phyloP scores from a whole-genome alignment of 2,888 invertebrate species.

The Chaitophorus viminalis region DNA sequence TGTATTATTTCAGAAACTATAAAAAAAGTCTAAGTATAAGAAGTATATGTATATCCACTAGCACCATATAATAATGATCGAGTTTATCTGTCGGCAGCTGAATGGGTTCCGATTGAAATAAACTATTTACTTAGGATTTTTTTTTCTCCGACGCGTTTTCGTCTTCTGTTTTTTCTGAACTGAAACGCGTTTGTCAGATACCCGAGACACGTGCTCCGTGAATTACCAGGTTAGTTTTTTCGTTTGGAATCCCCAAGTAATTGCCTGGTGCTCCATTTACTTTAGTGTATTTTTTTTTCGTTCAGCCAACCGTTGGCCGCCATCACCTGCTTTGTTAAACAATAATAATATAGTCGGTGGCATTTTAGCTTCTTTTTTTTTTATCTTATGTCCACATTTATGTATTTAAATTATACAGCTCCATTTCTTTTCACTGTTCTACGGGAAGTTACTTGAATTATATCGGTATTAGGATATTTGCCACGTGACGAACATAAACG shows the following conservation, averaged over 20 bases:
- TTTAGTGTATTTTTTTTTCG: conserved; percentile 22
- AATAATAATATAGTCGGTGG: conserved; percentile 32
- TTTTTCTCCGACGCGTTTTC: conserved; percentile 50
- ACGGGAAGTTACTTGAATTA: neutral
- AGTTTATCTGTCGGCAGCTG: conserved; percentile 52
- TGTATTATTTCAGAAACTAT: conserved; percentile 26
- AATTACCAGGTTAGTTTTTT: conserved; percentile 59
- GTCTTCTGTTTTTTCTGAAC: conserved; percentile 41
- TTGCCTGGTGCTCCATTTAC: conserved; percentile 54
- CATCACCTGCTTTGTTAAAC: conserved; percentile 54
- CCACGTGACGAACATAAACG: neutral
- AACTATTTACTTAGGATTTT: conserved; percentile 56
- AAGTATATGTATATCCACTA: neutral
- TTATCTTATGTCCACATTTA: neutral
- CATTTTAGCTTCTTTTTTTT: conserved; percentile 18
- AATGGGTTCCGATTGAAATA: conserved; percentile 50
- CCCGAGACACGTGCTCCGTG: conserved; percentile 61
- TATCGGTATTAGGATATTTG: neutral
- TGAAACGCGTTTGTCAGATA: conserved; percentile 52
- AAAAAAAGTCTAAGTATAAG: conserved; percentile 12
- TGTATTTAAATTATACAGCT: conserved; percentile 36
- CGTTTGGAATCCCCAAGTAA: conserved; percentile 49
- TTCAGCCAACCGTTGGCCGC: neutral
- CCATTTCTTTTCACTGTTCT: neutral
- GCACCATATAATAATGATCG: conserved; percentile 33